These are phyloP conservation scores for Trachemys scripta DNA, from an alignment of 2,113 vertebrate genomes.

Conservation along the genomic window DNA sequence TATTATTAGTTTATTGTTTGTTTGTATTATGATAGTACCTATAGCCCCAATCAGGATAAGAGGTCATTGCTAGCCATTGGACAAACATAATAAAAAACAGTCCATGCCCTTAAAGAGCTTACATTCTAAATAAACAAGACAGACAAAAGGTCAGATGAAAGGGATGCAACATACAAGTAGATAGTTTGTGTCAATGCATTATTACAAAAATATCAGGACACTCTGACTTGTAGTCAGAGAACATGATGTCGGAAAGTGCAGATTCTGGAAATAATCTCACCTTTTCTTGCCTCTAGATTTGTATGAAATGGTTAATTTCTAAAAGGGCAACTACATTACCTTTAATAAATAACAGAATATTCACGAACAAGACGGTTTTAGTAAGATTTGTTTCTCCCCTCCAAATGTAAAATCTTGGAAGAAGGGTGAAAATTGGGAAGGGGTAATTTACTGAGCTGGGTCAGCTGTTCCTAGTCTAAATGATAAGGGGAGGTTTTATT, in stretches of 20 bases:
- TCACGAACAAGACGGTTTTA: accelerated
- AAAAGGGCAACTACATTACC: not conserved
- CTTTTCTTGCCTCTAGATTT: not conserved
- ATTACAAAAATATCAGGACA: not conserved
- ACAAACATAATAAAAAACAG: not conserved
- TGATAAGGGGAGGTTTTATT: not conserved
- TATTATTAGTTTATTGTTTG: not conserved
- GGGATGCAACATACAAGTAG: not conserved
- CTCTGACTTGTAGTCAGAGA: not conserved
- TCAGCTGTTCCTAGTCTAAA: not conserved
- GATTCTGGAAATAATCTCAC: not conserved
- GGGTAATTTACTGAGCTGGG: not conserved
- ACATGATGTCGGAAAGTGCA: not conserved
- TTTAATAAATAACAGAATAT: not conserved
- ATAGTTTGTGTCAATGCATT: not conserved
- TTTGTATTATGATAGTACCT: not conserved
- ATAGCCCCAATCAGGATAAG: not conserved
- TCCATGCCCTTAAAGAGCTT: not conserved
- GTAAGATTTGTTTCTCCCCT: not conserved
- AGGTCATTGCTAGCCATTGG: not conserved
- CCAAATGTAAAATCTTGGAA: not conserved
- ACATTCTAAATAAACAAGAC: not conserved
- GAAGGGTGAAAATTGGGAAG: constrained; percentile 14
- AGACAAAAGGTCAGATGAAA: not conserved
- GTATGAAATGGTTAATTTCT: not conserved